Conservation (phyloP, 2,797 vertebrate genomes). For the Cyprinella venusta region DNA sequence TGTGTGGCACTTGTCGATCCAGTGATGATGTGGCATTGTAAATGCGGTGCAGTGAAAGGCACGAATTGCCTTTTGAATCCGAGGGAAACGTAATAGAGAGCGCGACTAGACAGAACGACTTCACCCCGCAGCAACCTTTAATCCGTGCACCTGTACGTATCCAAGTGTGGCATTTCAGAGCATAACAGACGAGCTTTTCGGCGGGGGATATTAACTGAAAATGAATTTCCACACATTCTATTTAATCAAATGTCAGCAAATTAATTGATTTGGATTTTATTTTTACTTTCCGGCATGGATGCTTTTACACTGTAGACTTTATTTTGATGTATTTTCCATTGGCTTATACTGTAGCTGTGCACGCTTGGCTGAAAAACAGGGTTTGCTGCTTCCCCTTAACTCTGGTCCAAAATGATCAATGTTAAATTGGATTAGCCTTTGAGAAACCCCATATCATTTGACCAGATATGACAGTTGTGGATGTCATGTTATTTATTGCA, state of each 20-base stretch:
- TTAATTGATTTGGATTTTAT: slow-evolving; percentile 31
- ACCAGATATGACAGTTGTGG: neutral
- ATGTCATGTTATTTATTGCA: neutral
- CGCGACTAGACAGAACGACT: slow-evolving; percentile 11
- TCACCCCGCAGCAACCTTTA: slow-evolving; percentile 33
- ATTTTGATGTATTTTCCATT: neutral
- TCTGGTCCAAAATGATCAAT: neutral
- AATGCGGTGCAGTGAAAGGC: slow-evolving; percentile 45
- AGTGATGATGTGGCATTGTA: slow-evolving; percentile 52
- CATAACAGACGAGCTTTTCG: slow-evolving; percentile 11
- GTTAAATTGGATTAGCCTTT: neutral
- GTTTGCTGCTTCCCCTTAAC: neutral
- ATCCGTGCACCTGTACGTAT: slow-evolving; percentile 9
- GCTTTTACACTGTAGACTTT: neutral
- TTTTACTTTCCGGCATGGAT: neutral
- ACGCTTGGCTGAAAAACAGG: neutral
- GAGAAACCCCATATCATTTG: neutral
- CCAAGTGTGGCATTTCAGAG: slow-evolving; percentile 17
- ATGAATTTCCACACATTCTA: slow-evolving; percentile 17
- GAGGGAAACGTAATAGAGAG: slow-evolving; percentile 42
- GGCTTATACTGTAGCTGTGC: neutral
- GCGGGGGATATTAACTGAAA: slow-evolving; percentile 27
- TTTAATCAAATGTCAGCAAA: slow-evolving; percentile 35
- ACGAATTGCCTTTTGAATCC: slow-evolving; percentile 48
- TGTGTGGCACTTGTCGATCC: slow-evolving; percentile 10